A percentile compares a stretch with the other conserved stretches of the same genome.
Conservation (phyloP, 1,140 invertebrate genomes). For the Frieseomelitta varia region DNA sequence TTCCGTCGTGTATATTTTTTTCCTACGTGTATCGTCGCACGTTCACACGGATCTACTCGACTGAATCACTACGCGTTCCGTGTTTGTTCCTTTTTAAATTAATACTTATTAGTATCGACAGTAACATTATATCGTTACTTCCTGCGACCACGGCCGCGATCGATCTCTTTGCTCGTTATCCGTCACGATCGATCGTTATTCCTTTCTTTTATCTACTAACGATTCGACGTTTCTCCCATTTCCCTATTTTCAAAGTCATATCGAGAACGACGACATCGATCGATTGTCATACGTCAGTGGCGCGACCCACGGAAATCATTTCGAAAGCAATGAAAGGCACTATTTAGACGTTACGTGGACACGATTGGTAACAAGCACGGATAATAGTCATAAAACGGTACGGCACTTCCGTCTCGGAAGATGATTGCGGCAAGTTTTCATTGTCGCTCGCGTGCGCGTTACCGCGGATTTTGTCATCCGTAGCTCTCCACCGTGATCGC, state of each 20-base stretch:
- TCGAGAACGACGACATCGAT: constrained; percentile 48
- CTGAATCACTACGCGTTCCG: constrained; percentile 36
- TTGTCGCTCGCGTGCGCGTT: constrained; percentile 8
- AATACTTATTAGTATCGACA: constrained; percentile 6
- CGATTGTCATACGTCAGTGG: constrained; percentile 36
- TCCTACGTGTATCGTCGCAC: not conserved
- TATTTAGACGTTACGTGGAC: constrained; percentile 47
- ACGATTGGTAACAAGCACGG: constrained; percentile 18
- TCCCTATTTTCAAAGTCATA: not conserved
- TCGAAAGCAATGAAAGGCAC: constrained; percentile 68
- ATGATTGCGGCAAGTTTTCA: constrained; percentile 2
- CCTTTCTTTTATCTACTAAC: not conserved
- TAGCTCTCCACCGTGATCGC: not conserved
- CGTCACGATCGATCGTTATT: constrained; percentile 13
- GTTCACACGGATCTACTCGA: constrained; percentile 17
- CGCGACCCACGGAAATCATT: constrained; percentile 39
- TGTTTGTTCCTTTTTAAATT: constrained; percentile 15
- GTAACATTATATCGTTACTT: constrained; percentile 15
- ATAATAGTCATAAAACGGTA: constrained; percentile 45
- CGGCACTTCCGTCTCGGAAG: constrained; percentile 4
- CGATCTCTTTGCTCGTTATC: constrained; percentile 14
- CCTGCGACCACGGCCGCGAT: constrained; percentile 4
- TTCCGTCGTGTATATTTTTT: not conserved
- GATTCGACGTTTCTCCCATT: not conserved
- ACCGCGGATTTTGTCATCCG: not conserved